Conservation (phyloP, 2,888 invertebrate genomes). For the Heteropelma amictum region DNA sequence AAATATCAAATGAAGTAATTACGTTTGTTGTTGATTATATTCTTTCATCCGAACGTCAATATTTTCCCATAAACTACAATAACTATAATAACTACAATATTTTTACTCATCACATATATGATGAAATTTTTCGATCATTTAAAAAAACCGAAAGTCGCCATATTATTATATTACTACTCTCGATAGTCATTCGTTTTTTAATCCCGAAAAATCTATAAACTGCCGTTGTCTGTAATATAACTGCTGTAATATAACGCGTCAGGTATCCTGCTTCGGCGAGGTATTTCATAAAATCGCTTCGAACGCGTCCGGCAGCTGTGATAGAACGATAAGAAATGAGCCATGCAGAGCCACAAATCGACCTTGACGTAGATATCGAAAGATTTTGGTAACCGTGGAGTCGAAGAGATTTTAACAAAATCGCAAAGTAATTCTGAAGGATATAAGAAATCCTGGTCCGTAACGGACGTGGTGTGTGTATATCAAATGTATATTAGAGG, state of each 20-base stretch:
- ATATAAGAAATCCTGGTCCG: background rate
- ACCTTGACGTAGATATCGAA: constrained; percentile 11
- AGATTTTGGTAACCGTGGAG: background rate
- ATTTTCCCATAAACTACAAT: too few species aligned
- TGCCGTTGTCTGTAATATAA: too few species aligned
- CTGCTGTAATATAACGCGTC: background rate
- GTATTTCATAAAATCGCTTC: background rate
- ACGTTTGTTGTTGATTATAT: too few species aligned
- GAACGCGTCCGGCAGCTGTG: constrained; percentile 13
- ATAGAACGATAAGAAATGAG: constrained; percentile 16
- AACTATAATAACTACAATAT: too few species aligned
- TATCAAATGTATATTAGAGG: background rate
- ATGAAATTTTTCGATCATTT: too few species aligned
- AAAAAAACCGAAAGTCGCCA: too few species aligned
- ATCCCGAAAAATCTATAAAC: too few species aligned
- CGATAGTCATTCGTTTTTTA: too few species aligned
- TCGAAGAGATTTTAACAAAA: constrained; percentile 14
- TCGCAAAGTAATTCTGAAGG: background rate
- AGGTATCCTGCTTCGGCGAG: background rate
- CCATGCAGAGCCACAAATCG: background rate
- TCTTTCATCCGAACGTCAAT: too few species aligned
- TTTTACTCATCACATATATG: too few species aligned
- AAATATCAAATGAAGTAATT: too few species aligned
- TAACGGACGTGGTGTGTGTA: background rate
- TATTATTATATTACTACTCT: too few species aligned